A percentile compares a stretch with the other conserved stretches of the same genome.
Evolutionary conservation across 1,140 invertebrate species (phyloP).

Genomic region (Aphaenogaster ashmeadi): DNA sequence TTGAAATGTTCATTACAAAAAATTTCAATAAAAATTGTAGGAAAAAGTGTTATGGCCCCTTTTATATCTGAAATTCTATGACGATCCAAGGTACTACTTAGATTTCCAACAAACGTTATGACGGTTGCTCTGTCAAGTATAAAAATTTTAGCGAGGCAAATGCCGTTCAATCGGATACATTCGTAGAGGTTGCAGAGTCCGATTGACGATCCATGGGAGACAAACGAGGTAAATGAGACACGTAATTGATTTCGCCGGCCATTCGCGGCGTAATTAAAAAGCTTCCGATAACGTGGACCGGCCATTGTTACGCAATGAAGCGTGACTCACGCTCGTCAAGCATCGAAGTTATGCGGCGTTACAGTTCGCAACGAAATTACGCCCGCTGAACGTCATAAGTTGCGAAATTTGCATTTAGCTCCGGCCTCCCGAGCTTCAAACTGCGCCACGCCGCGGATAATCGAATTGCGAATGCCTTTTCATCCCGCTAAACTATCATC

Average conservation of each 20-base stretch:
- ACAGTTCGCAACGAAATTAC: slow-evolving; percentile 62
- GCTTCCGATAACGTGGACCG: slow-evolving; percentile 58
- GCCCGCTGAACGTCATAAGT: slow-evolving; percentile 60
- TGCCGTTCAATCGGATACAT: background rate
- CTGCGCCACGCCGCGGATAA: slow-evolving; percentile 52
- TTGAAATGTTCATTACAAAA: background rate
- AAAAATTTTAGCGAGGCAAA: slow-evolving; percentile 2
- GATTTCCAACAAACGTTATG: background rate
- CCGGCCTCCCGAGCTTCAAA: slow-evolving; percentile 36
- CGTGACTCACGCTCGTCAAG: slow-evolving; percentile 53
- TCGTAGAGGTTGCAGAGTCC: background rate
- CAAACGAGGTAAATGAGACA: slow-evolving; percentile 62
- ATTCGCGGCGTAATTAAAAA: slow-evolving; percentile 58
- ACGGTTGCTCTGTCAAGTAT: background rate
- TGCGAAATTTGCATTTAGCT: slow-evolving; percentile 63
- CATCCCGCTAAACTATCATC: slow-evolving; percentile 40
- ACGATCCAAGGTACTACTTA: background rate
- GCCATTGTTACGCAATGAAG: slow-evolving; percentile 59
- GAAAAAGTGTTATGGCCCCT: no score
- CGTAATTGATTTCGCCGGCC: slow-evolving; percentile 58
- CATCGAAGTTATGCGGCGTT: slow-evolving; percentile 57
- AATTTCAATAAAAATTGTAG: background rate
- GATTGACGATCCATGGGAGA: slow-evolving; percentile 35
- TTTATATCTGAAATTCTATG: no score
- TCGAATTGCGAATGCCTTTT: slow-evolving; percentile 59